Conservation (phyloP, 1,140 invertebrate genomes). For the Brachionus paranguensis region DNA sequence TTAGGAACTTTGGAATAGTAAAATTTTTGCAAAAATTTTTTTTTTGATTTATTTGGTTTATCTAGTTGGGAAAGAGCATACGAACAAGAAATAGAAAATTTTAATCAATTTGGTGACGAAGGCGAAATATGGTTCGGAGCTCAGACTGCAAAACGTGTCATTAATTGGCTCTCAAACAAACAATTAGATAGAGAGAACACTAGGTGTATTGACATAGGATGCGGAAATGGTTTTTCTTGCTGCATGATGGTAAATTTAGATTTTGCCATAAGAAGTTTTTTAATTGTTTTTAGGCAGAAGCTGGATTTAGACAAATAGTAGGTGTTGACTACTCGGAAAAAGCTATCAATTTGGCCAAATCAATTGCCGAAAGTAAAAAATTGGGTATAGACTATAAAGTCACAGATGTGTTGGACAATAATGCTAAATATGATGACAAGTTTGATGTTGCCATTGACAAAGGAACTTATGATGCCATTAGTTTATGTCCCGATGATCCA, state of each 20-base stretch:
- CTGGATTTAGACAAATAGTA: slow-evolving; percentile 30
- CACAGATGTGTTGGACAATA: not conserved
- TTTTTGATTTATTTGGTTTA: not conserved
- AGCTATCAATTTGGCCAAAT: slow-evolving; percentile 34
- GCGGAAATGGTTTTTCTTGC: slow-evolving; percentile 40
- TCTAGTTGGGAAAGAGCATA: slow-evolving; percentile 40
- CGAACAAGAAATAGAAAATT: slow-evolving; percentile 40
- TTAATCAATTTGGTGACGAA: slow-evolving; percentile 41
- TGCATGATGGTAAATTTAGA: not conserved
- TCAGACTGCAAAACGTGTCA: slow-evolving; percentile 7
- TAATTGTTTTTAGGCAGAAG: not conserved
- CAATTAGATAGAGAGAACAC: not conserved
- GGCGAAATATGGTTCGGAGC: slow-evolving; percentile 41
- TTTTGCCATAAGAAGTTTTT: not conserved
- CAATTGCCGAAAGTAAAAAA: not conserved
- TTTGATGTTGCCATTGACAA: slow-evolving; percentile 41
- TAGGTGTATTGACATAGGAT: slow-evolving; percentile 39
- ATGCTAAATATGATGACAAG: not conserved
- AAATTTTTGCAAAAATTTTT: not conserved
- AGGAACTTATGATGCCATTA: slow-evolving; percentile 41
- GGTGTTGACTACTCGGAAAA: slow-evolving; percentile 41
- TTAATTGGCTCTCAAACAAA: slow-evolving; percentile 12
- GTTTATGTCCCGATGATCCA: slow-evolving; percentile 38
- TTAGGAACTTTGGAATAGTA: slow-evolving; percentile 42
- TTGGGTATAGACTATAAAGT: not conserved